A percentile compares a stretch with the other conserved stretches of the same genome.
Conservation (phyloP, 2,888 invertebrate genomes). For the Chirona hameri region DNA sequence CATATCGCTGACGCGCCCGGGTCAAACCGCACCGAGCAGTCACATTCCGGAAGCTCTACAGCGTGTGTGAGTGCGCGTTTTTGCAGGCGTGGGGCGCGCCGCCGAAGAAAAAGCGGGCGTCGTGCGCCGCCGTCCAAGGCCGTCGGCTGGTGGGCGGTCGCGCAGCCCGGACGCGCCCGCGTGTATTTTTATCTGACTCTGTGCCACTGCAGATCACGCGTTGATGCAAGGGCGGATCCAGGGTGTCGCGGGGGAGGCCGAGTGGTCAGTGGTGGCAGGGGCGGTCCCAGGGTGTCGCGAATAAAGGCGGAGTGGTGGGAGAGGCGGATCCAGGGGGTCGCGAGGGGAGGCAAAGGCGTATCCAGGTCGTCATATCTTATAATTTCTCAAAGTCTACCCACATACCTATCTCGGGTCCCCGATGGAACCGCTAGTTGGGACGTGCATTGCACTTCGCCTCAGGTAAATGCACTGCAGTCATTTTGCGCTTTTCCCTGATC, state of each 20-base stretch:
- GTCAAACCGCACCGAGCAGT: neutral
- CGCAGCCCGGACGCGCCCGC: neutral
- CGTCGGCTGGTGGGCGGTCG: neutral
- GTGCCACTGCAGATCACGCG: neutral
- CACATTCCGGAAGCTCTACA: neutral
- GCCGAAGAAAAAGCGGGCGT: neutral
- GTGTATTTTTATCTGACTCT: neutral
- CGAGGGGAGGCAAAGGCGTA: too few relatives aligned
- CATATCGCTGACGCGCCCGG: too few relatives aligned
- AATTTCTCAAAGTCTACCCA: too few relatives aligned
- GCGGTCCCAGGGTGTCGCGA: too few relatives aligned
- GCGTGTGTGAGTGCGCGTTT: neutral
- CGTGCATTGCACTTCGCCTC: too few relatives aligned
- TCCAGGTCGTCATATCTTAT: too few relatives aligned
- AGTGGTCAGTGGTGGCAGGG: neutral
- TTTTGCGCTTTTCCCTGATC: too few relatives aligned
- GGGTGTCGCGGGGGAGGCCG: neutral
- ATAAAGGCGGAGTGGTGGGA: too few relatives aligned
- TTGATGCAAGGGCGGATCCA: neutral
- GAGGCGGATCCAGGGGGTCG: too few relatives aligned
- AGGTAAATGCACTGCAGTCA: too few relatives aligned
- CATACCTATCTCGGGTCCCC: too few relatives aligned
- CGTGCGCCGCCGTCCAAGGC: neutral
- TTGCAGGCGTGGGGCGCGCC: conserved; percentile 1
- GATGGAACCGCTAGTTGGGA: too few relatives aligned